Evolutionary conservation across 1,140 invertebrate species (phyloP), one percentile per base, ranked within the genome.

Genomic region (Propsilocerus akamusi): DNA sequence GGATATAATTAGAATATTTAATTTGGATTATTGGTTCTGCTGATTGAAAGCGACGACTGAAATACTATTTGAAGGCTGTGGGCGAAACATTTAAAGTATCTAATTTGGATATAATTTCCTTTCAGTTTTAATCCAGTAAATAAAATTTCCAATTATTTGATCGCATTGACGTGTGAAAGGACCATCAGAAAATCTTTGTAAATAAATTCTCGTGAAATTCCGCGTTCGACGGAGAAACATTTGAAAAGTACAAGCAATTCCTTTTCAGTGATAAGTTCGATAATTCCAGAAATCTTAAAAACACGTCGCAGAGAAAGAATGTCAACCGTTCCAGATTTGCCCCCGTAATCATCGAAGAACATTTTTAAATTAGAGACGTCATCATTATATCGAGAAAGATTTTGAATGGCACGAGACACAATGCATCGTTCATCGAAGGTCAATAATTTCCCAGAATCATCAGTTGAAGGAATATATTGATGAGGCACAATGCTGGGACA

Each of bases 351-450:
- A 72, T 81, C 62, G 26, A 65, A 67, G 26, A 57, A 53, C 46
- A 58, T 57, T 20, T 57, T 58, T 5, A 64, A 71, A 53, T 81
- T 73, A 30, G 78, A 75, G 12, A 77, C 62, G 46, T 78, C 69
- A 53, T 81, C 78, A 0, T 74, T 74, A 24, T 71, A 69, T 34
- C 70, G 70, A 6, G 75, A 68, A 4, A 83, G 61, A 55, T 80
- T 80, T 55, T 75, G 67, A 48, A 83, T 63, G 2, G 75, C 77
- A 25, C 66, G 61, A 2, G 73, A 71, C 11, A 78, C 66, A 10
- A 68, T 62, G 25, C 64, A 64, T 14, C 80, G 63, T 62, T 83
- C 78, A 34, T 81, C 76, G 55, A 76, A 81, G 66, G 78, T 78
- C 6, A 83, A 69, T 68, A 79, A 81, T 53, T 76, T 77, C 26